Evolutionary conservation across 2,888 invertebrate genomes (phyloP), one percentile per base, ranked within the genome.

Genomic region (Zonitis immaculata): DNA sequence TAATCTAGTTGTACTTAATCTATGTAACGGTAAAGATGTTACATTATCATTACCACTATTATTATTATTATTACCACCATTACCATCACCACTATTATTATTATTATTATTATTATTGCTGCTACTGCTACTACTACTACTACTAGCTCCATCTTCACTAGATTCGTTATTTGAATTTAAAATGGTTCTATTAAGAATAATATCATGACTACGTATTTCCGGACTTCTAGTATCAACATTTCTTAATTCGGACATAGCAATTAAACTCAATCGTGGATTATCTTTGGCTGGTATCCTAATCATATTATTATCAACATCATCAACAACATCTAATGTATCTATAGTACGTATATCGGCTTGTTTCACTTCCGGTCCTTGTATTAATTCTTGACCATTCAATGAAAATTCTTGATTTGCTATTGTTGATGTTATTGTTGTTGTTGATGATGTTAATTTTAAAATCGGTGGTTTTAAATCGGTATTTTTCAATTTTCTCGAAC

Each of bases 1-100:
- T 65, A 91, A 75, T 50, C 90, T 78, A 4, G 89, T 87, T 44
- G 87, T 87, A 35, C 86, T 84, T 68, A 87, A 80, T 69, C 88
- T 87, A 54, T 86, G 77, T 60, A 86, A 70, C 25, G 86, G 86
- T 50, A 84, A 77, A n/a, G n/a, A n/a, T n/a, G n/a, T n/a, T n/a
- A n/a, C n/a, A n/a, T n/a, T n/a, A n/a, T n/a, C n/a, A n/a, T n/a
- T n/a, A n/a, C n/a, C n/a, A n/a, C n/a, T n/a, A n/a, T n/a, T n/a
- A n/a, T n/a, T n/a, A n/a, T n/a, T n/a, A n/a, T n/a, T n/a, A n/a
- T n/a, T n/a, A n/a, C n/a, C n/a, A n/a, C n/a, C n/a, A n/a, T n/a
- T n/a, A n/a, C n/a, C n/a, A n/a, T n/a, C n/a, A n/a, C n/a, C n/a
- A n/a, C n/a, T n/a, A n/a, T n/a, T n/a, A n/a, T n/a, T n/a, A n/a